phyloP scores from a whole-genome alignment of 2,113 vertebrate species.

The Pygathrix nemaeus region DNA sequence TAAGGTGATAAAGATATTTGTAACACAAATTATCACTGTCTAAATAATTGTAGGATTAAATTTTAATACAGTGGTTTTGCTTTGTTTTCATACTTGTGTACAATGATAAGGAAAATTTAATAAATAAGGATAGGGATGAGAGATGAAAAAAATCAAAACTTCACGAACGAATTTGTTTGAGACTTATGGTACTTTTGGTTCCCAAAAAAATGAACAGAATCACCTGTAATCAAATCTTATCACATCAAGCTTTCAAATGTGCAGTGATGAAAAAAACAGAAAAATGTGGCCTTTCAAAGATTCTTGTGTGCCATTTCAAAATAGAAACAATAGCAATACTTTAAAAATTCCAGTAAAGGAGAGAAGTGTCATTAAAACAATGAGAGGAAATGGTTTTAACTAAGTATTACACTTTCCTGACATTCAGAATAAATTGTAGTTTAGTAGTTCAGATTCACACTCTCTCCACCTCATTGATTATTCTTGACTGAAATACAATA shows the following conservation, averaged over 20 bases:
- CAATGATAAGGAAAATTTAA: not conserved
- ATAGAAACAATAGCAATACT: not conserved
- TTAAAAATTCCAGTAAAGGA: conserved; percentile 7
- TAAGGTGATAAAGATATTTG: not conserved
- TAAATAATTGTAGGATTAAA: not conserved
- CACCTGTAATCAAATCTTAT: not conserved
- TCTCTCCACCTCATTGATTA: not conserved
- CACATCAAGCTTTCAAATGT: not conserved
- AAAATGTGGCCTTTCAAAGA: not conserved
- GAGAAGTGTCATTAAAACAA: not conserved
- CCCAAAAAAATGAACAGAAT: not conserved
- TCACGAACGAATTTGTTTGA: not conserved
- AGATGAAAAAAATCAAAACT: not conserved
- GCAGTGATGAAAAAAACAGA: not conserved
- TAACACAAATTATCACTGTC: not conserved
- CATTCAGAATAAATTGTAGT: not conserved
- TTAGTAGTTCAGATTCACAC: not conserved
- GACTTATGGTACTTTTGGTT: not conserved
- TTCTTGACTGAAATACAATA: conserved; percentile 23
- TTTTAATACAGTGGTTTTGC: not conserved
- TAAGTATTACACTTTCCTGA: not conserved
- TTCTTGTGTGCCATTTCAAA: conserved; percentile 2
- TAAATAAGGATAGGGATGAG: not conserved
- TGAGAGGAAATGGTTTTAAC: not conserved
- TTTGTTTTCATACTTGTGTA: not conserved